phyloP scores from a whole-genome alignment of 2,888 invertebrate species.

The Cryptocephalus moraei region DNA sequence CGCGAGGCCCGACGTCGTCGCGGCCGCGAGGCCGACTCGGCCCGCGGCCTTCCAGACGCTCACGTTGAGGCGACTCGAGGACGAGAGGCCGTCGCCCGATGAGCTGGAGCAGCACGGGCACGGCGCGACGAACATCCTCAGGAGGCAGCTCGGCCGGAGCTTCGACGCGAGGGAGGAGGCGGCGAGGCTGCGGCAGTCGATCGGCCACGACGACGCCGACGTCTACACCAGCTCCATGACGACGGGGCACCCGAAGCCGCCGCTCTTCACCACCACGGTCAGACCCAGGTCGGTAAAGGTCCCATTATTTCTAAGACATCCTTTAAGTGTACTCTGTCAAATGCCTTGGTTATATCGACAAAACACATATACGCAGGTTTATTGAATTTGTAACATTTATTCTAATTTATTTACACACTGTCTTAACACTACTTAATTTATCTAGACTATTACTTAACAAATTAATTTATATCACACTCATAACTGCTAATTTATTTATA shows the following conservation, averaged over 20 bases:
- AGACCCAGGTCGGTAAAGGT: constrained; percentile 38
- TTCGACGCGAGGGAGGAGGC: constrained; percentile 43
- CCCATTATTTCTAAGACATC: no score
- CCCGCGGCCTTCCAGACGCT: constrained; percentile 24
- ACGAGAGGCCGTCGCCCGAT: constrained; percentile 46
- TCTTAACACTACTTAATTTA: no score
- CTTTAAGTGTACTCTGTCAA: no score
- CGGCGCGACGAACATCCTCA: constrained; percentile 47
- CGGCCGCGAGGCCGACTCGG: constrained; percentile 27
- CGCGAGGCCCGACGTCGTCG: constrained; percentile 28
- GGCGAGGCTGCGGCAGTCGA: constrained; percentile 47
- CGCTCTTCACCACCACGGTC: constrained; percentile 59
- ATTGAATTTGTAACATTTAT: no score
- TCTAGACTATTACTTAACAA: no score
- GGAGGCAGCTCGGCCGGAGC: constrained; percentile 49
- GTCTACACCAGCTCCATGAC: constrained; percentile 58
- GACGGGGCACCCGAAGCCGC: constrained; percentile 52
- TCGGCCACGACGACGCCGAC: constrained; percentile 56
- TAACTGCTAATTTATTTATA: no score
- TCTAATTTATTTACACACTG: no score
- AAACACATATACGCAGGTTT: no score
- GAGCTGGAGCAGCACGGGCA: constrained; percentile 34
- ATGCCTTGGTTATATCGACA: no score
- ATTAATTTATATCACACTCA: no score
- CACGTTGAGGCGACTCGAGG: constrained; percentile 28